Percentiles rank a stretch among this genome's conserved stretches.
phyloP scores from a whole-genome alignment of 2,888 invertebrate genomes.

The Antitype chi region DNA sequence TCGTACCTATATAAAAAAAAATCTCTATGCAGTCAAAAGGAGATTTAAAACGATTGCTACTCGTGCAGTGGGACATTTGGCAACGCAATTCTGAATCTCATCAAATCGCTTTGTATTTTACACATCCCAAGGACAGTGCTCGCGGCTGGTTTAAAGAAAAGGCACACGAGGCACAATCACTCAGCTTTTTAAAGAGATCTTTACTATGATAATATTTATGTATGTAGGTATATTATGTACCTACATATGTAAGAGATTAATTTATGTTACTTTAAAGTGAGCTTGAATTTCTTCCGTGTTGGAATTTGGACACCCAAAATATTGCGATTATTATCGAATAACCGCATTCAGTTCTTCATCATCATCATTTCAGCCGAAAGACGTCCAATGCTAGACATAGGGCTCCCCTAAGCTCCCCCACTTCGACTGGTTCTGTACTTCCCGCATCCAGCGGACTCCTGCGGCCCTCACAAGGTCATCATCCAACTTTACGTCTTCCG shows the following conservation, averaged over 20 bases:
- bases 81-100: constrained; percentile 25
- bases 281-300: neutral
- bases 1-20: too few relatives aligned
- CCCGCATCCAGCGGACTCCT: too few relatives aligned
- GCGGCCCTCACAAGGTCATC: too few relatives aligned
- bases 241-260: too few relatives aligned
- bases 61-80: neutral
- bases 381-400: too few relatives aligned
- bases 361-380: too few relatives aligned
- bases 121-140: constrained; percentile 2
- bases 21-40: neutral
- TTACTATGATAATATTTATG: neutral
- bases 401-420: too few relatives aligned
- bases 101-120: constrained; percentile 34
- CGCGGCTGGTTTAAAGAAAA: constrained; percentile 32
- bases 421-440: too few relatives aligned
- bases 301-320: neutral
- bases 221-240: too few relatives aligned
- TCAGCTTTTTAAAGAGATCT: constrained; percentile 1
- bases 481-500: too few relatives aligned
- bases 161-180: neutral
- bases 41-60: constrained; percentile 30
- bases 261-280: neutral
- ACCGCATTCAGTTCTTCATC: too few relatives aligned
- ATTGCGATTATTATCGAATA: constrained; percentile 4